Percentiles rank a stretch among this genome's conserved stretches.
phyloP scores from a whole-genome alignment of 2,797 vertebrate genomes.

The Myotis daubentonii region DNA sequence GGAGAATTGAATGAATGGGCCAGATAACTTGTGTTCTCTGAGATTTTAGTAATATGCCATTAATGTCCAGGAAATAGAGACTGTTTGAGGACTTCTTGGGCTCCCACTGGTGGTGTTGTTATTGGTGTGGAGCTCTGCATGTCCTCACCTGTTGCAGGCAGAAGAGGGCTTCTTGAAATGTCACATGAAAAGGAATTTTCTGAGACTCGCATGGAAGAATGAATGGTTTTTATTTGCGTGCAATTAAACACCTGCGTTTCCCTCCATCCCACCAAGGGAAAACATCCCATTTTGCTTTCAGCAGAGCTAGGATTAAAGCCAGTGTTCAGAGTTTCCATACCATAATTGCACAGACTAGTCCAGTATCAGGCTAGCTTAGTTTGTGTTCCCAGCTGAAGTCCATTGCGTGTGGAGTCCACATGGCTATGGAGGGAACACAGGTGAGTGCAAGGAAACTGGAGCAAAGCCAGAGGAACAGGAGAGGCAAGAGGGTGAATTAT shows the following conservation, averaged over 20 bases:
- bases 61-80: neutral
- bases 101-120: neutral
- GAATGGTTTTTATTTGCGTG: neutral
- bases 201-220: neutral
- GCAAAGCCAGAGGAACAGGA: neutral
- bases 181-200: neutral
- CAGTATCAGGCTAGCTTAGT: neutral
- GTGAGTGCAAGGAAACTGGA: neutral
- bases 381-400: neutral
- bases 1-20: neutral
- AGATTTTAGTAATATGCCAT: neutral
- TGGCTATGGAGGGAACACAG: neutral
- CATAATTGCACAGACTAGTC: neutral
- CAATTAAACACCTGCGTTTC: neutral
- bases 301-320: neutral
- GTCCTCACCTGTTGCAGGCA: neutral
- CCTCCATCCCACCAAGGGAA: neutral
- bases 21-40: neutral
- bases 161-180: neutral
- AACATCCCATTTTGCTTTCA: neutral
- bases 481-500: neutral
- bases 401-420: neutral
- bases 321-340: neutral
- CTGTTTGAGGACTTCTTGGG: neutral
- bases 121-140: neutral